Evolutionary conservation across 2,113 vertebrate species (phyloP).

Genomic region (Vidua macroura): DNA sequence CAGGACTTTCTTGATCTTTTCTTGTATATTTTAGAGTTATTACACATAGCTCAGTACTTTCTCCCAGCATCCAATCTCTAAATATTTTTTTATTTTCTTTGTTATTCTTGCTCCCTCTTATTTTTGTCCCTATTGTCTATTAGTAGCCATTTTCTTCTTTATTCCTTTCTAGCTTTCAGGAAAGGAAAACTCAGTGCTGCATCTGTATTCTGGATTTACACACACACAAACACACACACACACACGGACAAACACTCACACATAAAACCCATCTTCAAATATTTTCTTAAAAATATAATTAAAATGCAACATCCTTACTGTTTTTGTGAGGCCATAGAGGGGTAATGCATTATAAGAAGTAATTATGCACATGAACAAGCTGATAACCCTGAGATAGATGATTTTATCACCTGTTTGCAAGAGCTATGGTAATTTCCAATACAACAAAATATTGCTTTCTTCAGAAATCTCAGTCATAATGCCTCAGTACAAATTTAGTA

Average conservation of each 20-base stretch:
- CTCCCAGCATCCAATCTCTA: not conserved
- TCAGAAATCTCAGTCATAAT: not conserved
- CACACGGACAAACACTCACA: not conserved
- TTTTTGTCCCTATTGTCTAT: not conserved
- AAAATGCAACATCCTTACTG: not conserved
- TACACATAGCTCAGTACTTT: not conserved
- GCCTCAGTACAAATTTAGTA: not conserved
- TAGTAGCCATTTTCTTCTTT: not conserved
- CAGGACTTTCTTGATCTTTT: not conserved
- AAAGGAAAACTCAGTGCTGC: not conserved
- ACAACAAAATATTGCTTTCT: slow-evolving; percentile 48
- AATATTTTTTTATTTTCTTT: not conserved
- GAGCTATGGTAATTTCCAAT: slow-evolving; percentile 63
- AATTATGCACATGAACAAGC: slow-evolving; percentile 76
- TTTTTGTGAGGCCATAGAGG: slow-evolving; percentile 9
- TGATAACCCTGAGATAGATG: slow-evolving; percentile 72
- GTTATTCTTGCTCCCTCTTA: not conserved
- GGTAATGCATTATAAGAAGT: slow-evolving; percentile 73
- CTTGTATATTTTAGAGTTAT: not conserved
- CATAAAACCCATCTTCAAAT: not conserved
- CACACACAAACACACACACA: not conserved
- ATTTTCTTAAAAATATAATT: not conserved
- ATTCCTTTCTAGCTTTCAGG: not conserved
- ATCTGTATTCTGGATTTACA: not conserved
- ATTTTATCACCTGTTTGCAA: slow-evolving; percentile 73